Conservation (phyloP, 2,888 invertebrate species). For the Pandemis heparana region DNA sequence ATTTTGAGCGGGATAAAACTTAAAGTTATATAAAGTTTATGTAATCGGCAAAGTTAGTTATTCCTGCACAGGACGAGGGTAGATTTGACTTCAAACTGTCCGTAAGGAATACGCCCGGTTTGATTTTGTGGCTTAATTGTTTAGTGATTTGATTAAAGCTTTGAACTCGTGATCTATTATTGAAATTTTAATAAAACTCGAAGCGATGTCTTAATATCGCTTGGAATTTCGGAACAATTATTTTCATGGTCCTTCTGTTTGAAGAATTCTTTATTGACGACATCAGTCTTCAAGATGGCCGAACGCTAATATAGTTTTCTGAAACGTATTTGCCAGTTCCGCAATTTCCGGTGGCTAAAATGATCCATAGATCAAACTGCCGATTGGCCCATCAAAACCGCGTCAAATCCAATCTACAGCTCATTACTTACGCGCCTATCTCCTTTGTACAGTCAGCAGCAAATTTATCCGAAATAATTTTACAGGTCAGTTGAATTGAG, state of each 20-base stretch:
- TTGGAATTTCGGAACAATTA: neutral
- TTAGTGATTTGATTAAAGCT: too few relatives aligned
- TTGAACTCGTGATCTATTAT: neutral
- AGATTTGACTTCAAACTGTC: neutral
- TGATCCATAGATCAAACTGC: slow-evolving; percentile 23
- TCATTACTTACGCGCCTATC: slow-evolving; percentile 12
- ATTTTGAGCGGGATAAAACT: too few relatives aligned
- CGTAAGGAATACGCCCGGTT: neutral
- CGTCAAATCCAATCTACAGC: slow-evolving; percentile 26
- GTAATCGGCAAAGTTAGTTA: neutral
- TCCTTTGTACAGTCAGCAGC: neutral
- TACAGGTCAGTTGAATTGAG: too few relatives aligned
- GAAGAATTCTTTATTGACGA: too few relatives aligned
- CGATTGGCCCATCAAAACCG: slow-evolving; percentile 22
- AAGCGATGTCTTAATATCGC: neutral
- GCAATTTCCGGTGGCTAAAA: neutral
- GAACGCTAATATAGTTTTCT: too few relatives aligned
- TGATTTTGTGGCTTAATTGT: neutral
- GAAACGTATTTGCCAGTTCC: neutral
- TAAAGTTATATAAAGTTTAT: neutral
- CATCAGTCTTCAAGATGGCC: too few relatives aligned
- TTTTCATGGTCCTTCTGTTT: too few relatives aligned
- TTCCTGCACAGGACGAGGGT: neutral
- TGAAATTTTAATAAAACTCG: neutral
- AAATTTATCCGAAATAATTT: neutral